Percentiles rank a stretch among this genome's conserved stretches.
Conservation (phyloP, 2,888 invertebrate genomes). For the Papilio gigon region DNA sequence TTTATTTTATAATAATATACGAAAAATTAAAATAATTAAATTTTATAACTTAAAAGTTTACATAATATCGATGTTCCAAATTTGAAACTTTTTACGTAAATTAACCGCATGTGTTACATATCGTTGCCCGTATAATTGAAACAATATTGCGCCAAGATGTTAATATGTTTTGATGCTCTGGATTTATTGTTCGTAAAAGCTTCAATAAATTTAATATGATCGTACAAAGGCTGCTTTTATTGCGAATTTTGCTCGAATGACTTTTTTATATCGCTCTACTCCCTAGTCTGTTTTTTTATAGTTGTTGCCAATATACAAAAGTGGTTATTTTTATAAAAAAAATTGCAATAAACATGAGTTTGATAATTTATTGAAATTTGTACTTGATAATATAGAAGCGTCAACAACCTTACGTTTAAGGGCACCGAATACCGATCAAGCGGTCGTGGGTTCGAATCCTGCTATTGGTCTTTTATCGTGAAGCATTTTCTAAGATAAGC, state of each 20-base stretch:
- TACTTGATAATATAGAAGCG: too few relatives aligned
- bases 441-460: too few relatives aligned
- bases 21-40: too few relatives aligned
- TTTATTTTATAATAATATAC: too few relatives aligned
- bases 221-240: conserved; percentile 34
- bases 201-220: conserved; percentile 40
- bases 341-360: not conserved
- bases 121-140: conserved; percentile 6
- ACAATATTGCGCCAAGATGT: conserved; percentile 34
- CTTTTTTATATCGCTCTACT: conserved; percentile 33
- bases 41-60: too few relatives aligned
- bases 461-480: too few relatives aligned
- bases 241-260: conserved; percentile 36
- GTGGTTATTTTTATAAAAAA: conserved; percentile 2
- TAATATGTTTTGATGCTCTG: conserved; percentile 25
- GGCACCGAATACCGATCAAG: too few relatives aligned
- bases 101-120: not conserved
- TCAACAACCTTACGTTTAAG: too few relatives aligned
- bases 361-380: not conserved
- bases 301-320: conserved; percentile 5
- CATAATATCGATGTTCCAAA: too few relatives aligned
- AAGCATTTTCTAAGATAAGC: too few relatives aligned
- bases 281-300: conserved; percentile 19
- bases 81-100: too few relatives aligned
- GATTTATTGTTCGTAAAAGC: conserved; percentile 40